Evolutionary conservation across 35 echinoderm and acorn worm species (phyloP).

Genomic region (Ophioderma brevispina): DNA sequence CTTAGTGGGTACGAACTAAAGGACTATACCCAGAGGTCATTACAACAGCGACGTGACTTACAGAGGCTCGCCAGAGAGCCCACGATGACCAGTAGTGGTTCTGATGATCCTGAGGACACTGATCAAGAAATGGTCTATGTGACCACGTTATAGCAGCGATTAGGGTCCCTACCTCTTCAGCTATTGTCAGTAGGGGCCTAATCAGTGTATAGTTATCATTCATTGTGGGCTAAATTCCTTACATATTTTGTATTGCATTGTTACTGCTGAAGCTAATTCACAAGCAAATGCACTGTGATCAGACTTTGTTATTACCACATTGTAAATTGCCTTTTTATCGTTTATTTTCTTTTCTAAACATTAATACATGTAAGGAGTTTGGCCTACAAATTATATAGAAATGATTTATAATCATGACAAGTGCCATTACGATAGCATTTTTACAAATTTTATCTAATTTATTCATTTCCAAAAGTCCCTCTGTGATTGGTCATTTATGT

Average conservation of each 20-base stretch:
- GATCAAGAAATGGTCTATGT: conserved; percentile 75
- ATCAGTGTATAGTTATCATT: no score
- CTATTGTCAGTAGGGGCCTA: no score
- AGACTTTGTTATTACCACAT: background rate
- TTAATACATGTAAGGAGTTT: background rate
- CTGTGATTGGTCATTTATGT: background rate
- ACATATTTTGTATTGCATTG: background rate
- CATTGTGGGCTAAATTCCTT: no score
- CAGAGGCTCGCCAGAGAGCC: background rate
- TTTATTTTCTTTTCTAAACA: background rate
- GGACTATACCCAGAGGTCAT: conserved; percentile 94
- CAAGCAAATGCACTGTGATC: background rate
- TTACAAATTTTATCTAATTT: background rate
- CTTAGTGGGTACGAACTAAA: conserved; percentile 94
- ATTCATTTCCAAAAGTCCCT: background rate
- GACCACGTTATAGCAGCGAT: conserved; percentile 63
- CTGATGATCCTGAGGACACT: conserved; percentile 24
- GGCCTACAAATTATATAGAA: background rate
- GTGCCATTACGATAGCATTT: background rate
- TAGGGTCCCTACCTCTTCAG: background rate
- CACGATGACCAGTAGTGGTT: background rate
- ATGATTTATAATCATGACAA: background rate
- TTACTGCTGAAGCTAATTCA: background rate
- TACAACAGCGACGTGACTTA: background rate
- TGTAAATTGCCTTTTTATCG: background rate